phyloP scores from a whole-genome alignment of 2,888 invertebrate genomes.

The Asteroscopus sphinx region DNA sequence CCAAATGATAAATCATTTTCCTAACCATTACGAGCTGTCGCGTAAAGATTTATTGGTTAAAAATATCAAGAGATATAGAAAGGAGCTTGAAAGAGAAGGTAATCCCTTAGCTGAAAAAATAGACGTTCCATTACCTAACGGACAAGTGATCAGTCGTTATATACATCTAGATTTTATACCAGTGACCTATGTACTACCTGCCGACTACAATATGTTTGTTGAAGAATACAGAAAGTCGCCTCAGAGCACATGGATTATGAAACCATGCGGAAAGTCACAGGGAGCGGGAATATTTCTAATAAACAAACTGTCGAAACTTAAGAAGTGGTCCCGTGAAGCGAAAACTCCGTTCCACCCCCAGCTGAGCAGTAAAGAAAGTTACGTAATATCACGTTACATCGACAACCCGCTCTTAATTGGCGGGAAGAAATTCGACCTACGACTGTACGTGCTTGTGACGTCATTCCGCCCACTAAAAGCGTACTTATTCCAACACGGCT shows the following conservation, averaged over 20 bases:
- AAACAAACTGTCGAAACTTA: constrained; percentile 97
- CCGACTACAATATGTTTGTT: constrained; percentile 99
- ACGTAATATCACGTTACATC: constrained; percentile 99
- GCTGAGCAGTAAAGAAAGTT: constrained; percentile 94
- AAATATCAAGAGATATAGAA: constrained; percentile 97
- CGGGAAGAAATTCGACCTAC: constrained; percentile 98
- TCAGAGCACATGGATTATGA: constrained; percentile 99
- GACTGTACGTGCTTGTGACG: constrained; percentile 97
- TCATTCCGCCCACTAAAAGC: constrained; percentile 98
- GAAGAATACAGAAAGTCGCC: constrained; percentile 98
- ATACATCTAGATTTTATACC: constrained; percentile 97
- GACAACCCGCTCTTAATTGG: constrained; percentile 98
- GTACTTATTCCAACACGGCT: constrained; percentile 97
- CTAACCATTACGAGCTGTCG: constrained; percentile 98
- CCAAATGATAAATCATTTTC: constrained; percentile 98
- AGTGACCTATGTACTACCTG: constrained; percentile 97
- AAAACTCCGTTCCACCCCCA: constrained; percentile 96
- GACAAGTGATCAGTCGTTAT: constrained; percentile 93
- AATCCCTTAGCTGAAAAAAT: constrained; percentile 94
- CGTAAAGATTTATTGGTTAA: constrained; percentile 98
- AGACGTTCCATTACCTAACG: constrained; percentile 85
- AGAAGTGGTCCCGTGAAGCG: constrained; percentile 96
- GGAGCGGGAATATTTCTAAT: constrained; percentile 98
- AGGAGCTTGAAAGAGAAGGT: constrained; percentile 97
- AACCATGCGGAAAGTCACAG: constrained; percentile 98